A percentile compares a stretch with the other conserved stretches of the same genome.
phyloP scores from a whole-genome alignment of 1,140 invertebrate species.

The Nomia melanderi region DNA sequence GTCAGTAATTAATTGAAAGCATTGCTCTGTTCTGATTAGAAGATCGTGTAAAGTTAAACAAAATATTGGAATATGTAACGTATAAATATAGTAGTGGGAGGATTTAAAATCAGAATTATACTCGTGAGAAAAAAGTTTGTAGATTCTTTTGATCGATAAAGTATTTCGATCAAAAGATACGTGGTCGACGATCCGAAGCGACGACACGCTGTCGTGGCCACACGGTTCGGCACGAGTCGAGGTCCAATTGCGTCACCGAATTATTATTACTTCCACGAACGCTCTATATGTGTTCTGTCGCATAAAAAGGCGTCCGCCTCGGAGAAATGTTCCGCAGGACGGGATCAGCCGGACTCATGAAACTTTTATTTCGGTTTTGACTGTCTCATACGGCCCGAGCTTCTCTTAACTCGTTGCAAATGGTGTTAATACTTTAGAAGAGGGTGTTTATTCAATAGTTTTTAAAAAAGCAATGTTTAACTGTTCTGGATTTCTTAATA shows the following conservation, averaged over 20 bases:
- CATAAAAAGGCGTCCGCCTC: neutral
- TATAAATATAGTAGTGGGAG: no score
- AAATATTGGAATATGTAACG: no score
- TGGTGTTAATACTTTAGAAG: no score
- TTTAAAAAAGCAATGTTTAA: no score
- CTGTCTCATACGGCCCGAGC: neutral
- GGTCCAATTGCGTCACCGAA: constrained; percentile 3
- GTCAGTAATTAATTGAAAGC: no score
- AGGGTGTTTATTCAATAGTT: no score
- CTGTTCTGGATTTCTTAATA: no score
- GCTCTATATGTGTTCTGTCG: neutral
- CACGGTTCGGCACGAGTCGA: neutral
- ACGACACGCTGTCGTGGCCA: constrained; percentile 4
- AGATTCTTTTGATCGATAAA: neutral
- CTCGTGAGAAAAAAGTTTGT: no score
- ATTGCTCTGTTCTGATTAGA: no score
- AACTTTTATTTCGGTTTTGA: neutral
- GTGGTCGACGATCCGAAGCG: neutral
- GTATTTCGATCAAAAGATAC: neutral
- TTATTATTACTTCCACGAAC: constrained; percentile 10
- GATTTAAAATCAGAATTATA: no score
- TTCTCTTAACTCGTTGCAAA: no score
- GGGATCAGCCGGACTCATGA: neutral
- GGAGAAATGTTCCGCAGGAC: neutral
- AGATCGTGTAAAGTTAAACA: no score